phyloP scores from a whole-genome alignment of 2,888 invertebrate species.

The Muschampia plurimacula region DNA sequence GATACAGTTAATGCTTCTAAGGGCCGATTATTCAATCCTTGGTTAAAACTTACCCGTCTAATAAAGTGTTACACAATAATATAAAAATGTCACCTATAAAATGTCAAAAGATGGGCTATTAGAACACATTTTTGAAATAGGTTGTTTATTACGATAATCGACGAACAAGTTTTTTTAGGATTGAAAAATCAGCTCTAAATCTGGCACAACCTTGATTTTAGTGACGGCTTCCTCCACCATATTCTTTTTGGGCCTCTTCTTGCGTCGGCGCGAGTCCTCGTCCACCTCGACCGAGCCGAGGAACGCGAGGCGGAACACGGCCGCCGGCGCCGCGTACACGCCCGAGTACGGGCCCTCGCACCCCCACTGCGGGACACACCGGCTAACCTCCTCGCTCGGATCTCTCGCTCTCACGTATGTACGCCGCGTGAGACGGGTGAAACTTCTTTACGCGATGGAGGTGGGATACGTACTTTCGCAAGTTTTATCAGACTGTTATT shows the following conservation, averaged over 20 bases:
- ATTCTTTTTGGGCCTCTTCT: conserved; percentile 93
- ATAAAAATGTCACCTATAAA: too few species aligned
- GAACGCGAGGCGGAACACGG: conserved; percentile 93
- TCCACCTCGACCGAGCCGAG: conserved; percentile 94
- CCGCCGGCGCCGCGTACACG: conserved; percentile 87
- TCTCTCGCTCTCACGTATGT: conserved; percentile 55
- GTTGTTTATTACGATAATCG: too few species aligned
- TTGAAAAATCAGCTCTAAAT: too few species aligned
- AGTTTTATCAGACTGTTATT: background rate
- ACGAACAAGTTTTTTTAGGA: too few species aligned
- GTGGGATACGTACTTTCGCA: background rate
- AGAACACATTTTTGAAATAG: too few species aligned
- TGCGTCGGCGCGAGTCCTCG: conserved; percentile 91
- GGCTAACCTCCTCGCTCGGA: conserved; percentile 69
- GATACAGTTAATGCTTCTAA: too few species aligned
- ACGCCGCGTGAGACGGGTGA: background rate
- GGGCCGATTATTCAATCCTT: too few species aligned
- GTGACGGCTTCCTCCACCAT: conserved; percentile 95
- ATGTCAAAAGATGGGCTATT: too few species aligned
- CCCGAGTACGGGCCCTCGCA: conserved; percentile 80
- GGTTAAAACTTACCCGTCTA: too few species aligned
- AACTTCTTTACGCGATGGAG: conserved; percentile 25
- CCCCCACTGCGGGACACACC: conserved; percentile 74
- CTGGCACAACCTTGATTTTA: conserved; percentile 91
- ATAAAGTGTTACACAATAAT: too few species aligned